Conservation (phyloP, 1,140 invertebrate genomes). For the Leptinotarsa undecemlineata region DNA sequence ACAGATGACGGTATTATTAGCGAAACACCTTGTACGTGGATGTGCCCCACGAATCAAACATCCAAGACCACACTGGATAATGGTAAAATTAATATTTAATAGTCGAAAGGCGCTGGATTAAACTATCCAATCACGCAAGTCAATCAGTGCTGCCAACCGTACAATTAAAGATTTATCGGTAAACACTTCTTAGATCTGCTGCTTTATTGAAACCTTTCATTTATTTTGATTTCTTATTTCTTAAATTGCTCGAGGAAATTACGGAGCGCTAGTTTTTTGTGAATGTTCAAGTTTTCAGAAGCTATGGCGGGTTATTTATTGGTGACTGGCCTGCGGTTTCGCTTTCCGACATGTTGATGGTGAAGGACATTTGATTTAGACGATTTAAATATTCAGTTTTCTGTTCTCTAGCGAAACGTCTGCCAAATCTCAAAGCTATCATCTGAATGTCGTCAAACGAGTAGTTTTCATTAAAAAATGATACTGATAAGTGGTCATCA, state of each 20-base stretch:
- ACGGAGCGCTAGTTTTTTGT: neutral
- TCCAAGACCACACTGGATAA: slow-evolving; percentile 1
- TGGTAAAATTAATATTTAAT: slow-evolving; percentile 27
- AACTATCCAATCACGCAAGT: slow-evolving; percentile 31
- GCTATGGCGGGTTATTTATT: neutral
- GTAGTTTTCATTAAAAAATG: too few species aligned
- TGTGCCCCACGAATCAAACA: neutral
- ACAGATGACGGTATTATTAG: neutral
- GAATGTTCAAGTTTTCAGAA: neutral
- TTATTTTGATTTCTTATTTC: slow-evolving; percentile 8
- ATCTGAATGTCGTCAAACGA: too few species aligned
- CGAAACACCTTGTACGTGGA: slow-evolving; percentile 1
- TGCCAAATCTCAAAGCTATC: too few species aligned
- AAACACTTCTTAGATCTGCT: slow-evolving; percentile 21
- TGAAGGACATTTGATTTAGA: neutral
- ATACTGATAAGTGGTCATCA: too few species aligned
- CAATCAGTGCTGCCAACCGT: slow-evolving; percentile 8
- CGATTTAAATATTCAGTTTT: neutral
- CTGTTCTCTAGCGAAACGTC: too few species aligned
- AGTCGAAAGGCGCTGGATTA: slow-evolving; percentile 26
- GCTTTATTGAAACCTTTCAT: slow-evolving; percentile 20
- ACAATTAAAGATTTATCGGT: slow-evolving; percentile 28
- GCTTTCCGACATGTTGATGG: neutral
- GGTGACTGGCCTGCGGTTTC: neutral
- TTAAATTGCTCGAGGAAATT: neutral